These are phyloP conservation scores for Carollia perspicillata DNA, from an alignment of 2,113 vertebrate species.

Conservation along the genomic window DNA sequence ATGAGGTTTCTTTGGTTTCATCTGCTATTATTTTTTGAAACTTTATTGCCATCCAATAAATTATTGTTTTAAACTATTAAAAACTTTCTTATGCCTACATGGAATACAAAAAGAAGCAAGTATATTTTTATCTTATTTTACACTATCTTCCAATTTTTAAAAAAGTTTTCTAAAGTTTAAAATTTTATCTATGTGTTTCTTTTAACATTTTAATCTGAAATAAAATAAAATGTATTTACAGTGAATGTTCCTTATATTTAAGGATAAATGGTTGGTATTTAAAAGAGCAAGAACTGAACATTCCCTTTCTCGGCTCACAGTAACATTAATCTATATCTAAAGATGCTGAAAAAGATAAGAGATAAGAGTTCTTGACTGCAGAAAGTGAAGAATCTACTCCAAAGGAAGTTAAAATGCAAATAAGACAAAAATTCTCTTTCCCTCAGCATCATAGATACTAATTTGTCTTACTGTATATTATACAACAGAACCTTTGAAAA, in stretches of 20 bases:
- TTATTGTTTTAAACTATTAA: neutral
- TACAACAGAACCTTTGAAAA: neutral
- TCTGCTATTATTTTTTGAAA: neutral
- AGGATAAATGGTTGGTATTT: neutral
- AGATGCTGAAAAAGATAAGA: neutral
- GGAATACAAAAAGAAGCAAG: neutral
- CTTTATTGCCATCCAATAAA: neutral
- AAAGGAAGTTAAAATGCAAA: constrained; percentile 1
- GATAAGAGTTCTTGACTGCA: neutral
- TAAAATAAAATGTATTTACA: neutral
- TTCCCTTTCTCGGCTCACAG: neutral
- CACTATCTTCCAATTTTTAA: neutral
- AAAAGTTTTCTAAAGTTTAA: neutral
- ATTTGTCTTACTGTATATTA: neutral
- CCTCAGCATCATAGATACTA: neutral
- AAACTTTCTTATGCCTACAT: neutral
- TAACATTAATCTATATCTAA: neutral
- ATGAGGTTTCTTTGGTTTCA: neutral
- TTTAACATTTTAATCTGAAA: neutral
- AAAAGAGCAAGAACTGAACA: neutral
- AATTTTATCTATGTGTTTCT: neutral
- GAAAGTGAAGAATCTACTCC: neutral
- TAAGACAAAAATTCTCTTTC: neutral
- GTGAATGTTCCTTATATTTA: neutral
- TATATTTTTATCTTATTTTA: neutral